Conservation (phyloP, 2,797 vertebrate genomes). For the Intellagama lesueurii region DNA sequence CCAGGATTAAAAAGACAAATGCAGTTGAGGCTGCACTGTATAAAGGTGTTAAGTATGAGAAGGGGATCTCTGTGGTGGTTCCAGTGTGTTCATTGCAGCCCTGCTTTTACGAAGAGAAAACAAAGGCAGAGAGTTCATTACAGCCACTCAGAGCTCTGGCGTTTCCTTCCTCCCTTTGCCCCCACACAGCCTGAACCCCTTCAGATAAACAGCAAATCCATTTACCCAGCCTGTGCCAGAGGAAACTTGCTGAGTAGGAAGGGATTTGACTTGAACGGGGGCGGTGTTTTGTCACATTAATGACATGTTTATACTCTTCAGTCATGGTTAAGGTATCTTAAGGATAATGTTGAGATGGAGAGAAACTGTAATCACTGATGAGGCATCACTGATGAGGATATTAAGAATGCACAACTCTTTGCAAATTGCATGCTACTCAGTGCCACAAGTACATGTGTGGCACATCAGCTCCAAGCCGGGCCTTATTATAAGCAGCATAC, state of each 20-base stretch:
- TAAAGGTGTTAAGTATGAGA: neutral
- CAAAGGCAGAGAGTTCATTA: neutral
- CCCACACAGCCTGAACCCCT: conserved; percentile 38
- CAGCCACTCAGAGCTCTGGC: neutral
- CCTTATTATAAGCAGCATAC: neutral
- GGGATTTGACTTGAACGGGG: conserved; percentile 42
- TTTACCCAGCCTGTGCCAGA: conserved; percentile 40
- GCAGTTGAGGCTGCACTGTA: conserved; percentile 18
- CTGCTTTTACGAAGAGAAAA: conserved; percentile 24
- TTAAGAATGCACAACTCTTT: neutral
- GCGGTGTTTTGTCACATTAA: conserved; percentile 38
- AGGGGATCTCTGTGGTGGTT: conserved; percentile 17
- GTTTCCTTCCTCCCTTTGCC: neutral
- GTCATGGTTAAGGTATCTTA: conserved; percentile 25
- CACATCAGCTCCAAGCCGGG: neutral
- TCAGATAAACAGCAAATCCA: neutral
- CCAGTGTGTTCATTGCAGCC: neutral
- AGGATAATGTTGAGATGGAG: neutral
- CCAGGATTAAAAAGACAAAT: conserved; percentile 60
- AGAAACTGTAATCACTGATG: neutral
- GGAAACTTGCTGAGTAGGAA: conserved; percentile 37
- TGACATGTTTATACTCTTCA: conserved; percentile 50
- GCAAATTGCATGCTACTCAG: too few species aligned
- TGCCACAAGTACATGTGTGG: too few species aligned
- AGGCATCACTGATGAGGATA: neutral